These are phyloP conservation scores for Dicranocentrus wangi DNA, from an alignment of 2,888 invertebrate species.

Conservation along the genomic window DNA sequence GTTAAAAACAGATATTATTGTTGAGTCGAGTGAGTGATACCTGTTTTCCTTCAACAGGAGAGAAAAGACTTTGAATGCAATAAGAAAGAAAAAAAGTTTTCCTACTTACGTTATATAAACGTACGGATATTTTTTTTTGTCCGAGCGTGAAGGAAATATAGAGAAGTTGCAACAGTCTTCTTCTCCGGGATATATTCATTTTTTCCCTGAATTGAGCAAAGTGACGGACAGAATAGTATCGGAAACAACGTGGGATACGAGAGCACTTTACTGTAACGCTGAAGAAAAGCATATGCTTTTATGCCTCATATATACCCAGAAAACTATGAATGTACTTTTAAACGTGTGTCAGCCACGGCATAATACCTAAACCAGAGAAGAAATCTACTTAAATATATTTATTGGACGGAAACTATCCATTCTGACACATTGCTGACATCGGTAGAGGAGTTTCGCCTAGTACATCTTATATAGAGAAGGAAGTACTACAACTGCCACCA, in stretches of 20 bases:
- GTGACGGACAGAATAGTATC: slow-evolving; percentile 15
- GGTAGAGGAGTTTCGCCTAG: background rate
- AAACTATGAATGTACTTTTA: slow-evolving; percentile 18
- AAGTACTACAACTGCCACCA: slow-evolving; percentile 51
- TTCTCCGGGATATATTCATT: slow-evolving; percentile 15
- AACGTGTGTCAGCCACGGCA: slow-evolving; percentile 20
- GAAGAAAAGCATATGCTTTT: slow-evolving; percentile 16
- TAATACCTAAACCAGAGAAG: slow-evolving; percentile 18
- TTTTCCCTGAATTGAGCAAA: slow-evolving; percentile 27
- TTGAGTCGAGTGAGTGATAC: slow-evolving; percentile 55
- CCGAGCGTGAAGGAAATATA: slow-evolving; percentile 10
- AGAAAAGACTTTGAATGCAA: slow-evolving; percentile 25
- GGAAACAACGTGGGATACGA: slow-evolving; percentile 4
- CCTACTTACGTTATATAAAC: background rate
- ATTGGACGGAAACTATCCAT: slow-evolving; percentile 53
- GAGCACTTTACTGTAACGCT: slow-evolving; percentile 5
- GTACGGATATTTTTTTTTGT: slow-evolving; percentile 1
- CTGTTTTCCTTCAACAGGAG: slow-evolving; percentile 51
- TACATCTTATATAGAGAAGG: slow-evolving; percentile 19
- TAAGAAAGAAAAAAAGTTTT: background rate
- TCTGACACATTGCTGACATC: slow-evolving; percentile 53
- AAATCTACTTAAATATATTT: slow-evolving; percentile 39
- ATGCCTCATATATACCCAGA: background rate
- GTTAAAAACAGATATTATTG: slow-evolving; percentile 37
- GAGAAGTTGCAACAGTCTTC: slow-evolving; percentile 33